phyloP scores from a whole-genome alignment of 1,140 invertebrate species.

The Drosophila guanche region DNA sequence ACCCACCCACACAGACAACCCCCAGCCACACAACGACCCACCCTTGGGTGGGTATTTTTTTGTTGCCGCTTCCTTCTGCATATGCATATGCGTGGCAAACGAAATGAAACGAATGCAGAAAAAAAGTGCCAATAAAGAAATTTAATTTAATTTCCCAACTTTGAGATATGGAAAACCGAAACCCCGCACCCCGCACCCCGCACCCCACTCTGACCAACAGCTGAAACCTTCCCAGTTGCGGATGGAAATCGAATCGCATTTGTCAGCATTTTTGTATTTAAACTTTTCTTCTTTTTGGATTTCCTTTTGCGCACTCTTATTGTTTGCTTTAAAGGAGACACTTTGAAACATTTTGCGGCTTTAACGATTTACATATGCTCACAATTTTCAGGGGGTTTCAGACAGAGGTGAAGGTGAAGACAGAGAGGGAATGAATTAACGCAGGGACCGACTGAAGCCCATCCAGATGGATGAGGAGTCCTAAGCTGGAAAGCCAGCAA shows the following conservation, averaged over 20 bases:
- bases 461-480: no score
- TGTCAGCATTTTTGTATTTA: slow-evolving; percentile 71
- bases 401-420: no score
- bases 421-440: no score
- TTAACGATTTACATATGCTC: no score
- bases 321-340: slow-evolving; percentile 49
- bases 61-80: slow-evolving; percentile 27
- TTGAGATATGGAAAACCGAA: slow-evolving; percentile 33
- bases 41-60: not conserved
- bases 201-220: no score
- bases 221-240: not conserved
- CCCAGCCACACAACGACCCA: not conserved
- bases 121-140: slow-evolving; percentile 73
- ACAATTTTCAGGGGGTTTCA: no score
- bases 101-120: slow-evolving; percentile 41
- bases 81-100: slow-evolving; percentile 59
- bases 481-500: no score
- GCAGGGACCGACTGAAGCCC: no score
- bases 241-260: slow-evolving; percentile 66
- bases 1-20: not conserved
- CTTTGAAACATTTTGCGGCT: slow-evolving; percentile 61
- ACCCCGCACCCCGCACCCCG: not conserved
- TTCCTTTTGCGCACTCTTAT: no score
- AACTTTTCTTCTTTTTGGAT: slow-evolving; percentile 40
- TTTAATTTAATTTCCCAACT: slow-evolving; percentile 76